Conservation (phyloP, 2,888 invertebrate species). For the Bellardia bayeri region DNA sequence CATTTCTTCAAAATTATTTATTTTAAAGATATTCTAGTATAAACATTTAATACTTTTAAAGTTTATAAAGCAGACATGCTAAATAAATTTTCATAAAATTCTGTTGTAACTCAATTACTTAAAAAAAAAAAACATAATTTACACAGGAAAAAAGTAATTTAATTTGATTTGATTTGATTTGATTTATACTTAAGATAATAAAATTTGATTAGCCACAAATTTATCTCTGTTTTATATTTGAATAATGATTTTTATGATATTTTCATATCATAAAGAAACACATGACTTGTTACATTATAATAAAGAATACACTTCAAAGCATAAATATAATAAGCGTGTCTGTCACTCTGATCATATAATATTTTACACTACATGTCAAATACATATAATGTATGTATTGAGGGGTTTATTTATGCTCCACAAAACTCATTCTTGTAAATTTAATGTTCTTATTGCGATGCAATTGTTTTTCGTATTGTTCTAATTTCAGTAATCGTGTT, state of each 20-base stretch:
- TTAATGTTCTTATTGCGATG: not conserved
- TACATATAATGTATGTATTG: not conserved
- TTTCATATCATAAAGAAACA: constrained; percentile 5
- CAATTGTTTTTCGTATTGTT: constrained; percentile 25
- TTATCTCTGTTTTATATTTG: not conserved
- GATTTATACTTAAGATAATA: not conserved
- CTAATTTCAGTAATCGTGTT: not conserved
- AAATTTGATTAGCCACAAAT: not conserved
- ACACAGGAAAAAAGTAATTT: not conserved
- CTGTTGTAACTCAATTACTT: too few relatives aligned
- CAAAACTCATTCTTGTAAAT: not conserved
- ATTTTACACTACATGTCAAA: constrained; percentile 10
- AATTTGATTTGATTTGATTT: not conserved
- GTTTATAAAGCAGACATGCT: too few relatives aligned
- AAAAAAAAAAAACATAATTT: not conserved
- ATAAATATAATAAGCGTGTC: constrained; percentile 3
- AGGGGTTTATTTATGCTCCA: not conserved
- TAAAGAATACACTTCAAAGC: not conserved
- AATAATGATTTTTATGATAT: constrained; percentile 10
- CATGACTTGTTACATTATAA: constrained; percentile 7
- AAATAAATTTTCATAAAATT: too few relatives aligned
- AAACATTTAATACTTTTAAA: too few relatives aligned
- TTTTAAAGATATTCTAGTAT: too few relatives aligned
- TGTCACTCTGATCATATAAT: constrained; percentile 12
- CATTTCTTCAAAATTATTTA: too few relatives aligned